phyloP scores from a whole-genome alignment of 2,888 invertebrate genomes.

The Drosophila pseudotalamancana region DNA sequence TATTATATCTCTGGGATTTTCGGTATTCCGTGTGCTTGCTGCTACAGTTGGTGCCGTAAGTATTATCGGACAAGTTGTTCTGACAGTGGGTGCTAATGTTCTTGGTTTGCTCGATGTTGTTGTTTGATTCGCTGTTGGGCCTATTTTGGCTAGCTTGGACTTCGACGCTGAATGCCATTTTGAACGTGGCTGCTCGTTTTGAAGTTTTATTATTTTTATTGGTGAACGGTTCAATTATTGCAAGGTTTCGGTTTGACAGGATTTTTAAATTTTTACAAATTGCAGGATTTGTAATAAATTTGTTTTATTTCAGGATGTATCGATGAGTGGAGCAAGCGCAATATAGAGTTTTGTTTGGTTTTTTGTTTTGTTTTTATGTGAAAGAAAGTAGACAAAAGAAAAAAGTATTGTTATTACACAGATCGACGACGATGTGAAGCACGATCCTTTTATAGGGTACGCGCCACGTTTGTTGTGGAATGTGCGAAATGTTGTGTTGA shows the following conservation, averaged over 20 bases:
- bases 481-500: conserved; percentile 50
- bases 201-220: background rate
- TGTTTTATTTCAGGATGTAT: conserved; percentile 60
- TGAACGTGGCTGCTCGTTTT: conserved; percentile 76
- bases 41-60: conserved; percentile 43
- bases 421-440: conserved; percentile 62
- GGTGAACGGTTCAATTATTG: conserved; percentile 62
- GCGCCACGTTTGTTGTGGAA: conserved; percentile 45
- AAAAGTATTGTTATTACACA: conserved; percentile 80
- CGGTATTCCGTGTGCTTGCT: conserved; percentile 64
- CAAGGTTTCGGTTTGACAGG: conserved; percentile 60
- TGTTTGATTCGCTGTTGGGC: conserved; percentile 73
- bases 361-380: conserved; percentile 57
- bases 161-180: conserved; percentile 82
- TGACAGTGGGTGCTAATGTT: conserved; percentile 22
- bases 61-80: conserved; percentile 32
- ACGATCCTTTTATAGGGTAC: conserved; percentile 41
- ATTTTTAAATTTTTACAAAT: conserved; percentile 49
- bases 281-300: conserved; percentile 37
- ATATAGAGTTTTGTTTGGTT: conserved; percentile 61
- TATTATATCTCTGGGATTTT: conserved; percentile 77
- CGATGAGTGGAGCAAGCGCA: conserved; percentile 82
- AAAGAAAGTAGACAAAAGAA: conserved; percentile 82
- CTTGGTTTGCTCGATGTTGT: conserved; percentile 44
- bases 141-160: conserved; percentile 77